Evolutionary conservation across 2,888 invertebrate genomes (phyloP), one percentile per base, ranked within the genome.

Genomic region (Bellardia pandia): DNA sequence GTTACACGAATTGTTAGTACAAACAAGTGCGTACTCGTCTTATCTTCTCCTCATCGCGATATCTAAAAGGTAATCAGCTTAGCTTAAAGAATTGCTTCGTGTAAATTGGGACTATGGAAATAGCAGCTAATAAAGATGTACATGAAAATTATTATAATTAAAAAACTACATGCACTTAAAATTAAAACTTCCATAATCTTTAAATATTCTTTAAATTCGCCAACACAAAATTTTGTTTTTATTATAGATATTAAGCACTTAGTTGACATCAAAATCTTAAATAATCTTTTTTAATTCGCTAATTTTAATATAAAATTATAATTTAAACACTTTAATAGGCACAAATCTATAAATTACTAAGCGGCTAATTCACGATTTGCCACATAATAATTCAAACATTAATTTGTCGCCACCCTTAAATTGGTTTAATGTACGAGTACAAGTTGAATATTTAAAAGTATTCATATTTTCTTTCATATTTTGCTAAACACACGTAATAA

Each of bases 281-380:
- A 33, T 76, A 72, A 68, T 79, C 68, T 75, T 66, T 83, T 53
- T 83, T 33, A 64, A 78, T 78, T 62, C 53, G 68, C 51, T 9
- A 33, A 62, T 75, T 69, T 45, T 11, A 3, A 48, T 56, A 13
- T 23, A 69, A 81, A 81, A 78, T 80, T 72, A 80, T 80, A 74
- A 85, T 81, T 87, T 78, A 80, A 85, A 64, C 75, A 56, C 79
- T 85, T 71, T 85, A 80, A 85, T 85, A 82, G 58, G 74, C 58
- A 74, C 62, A 87, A 87, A 87, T 85, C 87, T 82, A 87, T 88
- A 86, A 86, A 88, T 88, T 88, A 86, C 86, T 72, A 75, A 84
- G 86, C 88, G 85, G 84, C 89, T 89, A 89, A 89, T 89, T 89
- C 88, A 89, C 88, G 89, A 90, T 90, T 89, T 90, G 88, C 89